Conservation (phyloP, 2,113 vertebrate genomes). For the Dryoscopus gambensis region DNA sequence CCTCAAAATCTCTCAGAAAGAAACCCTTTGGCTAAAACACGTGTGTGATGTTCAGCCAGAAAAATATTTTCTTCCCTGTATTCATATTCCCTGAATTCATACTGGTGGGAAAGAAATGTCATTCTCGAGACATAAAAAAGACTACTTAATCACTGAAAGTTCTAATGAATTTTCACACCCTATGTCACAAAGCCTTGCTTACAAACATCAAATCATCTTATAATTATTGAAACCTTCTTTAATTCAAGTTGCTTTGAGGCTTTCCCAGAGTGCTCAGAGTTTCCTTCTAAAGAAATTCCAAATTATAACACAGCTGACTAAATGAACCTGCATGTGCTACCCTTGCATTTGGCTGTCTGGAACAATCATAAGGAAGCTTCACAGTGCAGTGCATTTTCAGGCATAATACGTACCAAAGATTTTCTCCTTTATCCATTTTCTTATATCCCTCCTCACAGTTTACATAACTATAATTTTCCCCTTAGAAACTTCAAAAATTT, state of each 20-base stretch:
- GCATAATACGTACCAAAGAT: background rate
- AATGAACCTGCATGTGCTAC: background rate
- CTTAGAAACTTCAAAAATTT: background rate
- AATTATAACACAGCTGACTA: background rate
- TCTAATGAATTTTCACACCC: background rate
- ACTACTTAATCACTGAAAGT: background rate
- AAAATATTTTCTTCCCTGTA: background rate
- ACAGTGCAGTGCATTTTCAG: background rate
- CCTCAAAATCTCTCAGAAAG: background rate
- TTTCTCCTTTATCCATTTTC: background rate
- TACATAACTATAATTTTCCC: background rate
- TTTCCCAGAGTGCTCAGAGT: background rate
- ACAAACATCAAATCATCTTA: background rate
- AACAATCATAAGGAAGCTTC: background rate
- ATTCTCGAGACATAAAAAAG: background rate
- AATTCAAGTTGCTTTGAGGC: background rate
- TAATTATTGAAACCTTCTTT: background rate
- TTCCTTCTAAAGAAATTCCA: background rate
- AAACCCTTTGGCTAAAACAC: background rate
- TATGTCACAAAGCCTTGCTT: background rate
- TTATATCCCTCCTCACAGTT: background rate
- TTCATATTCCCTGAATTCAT: background rate
- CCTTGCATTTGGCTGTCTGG: background rate
- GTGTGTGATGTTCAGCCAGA: background rate
- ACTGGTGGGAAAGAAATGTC: background rate